Base-by-base conservation (phyloP, 2,113 vertebrate species). In the Excalfactoria chinensis region DNA sequence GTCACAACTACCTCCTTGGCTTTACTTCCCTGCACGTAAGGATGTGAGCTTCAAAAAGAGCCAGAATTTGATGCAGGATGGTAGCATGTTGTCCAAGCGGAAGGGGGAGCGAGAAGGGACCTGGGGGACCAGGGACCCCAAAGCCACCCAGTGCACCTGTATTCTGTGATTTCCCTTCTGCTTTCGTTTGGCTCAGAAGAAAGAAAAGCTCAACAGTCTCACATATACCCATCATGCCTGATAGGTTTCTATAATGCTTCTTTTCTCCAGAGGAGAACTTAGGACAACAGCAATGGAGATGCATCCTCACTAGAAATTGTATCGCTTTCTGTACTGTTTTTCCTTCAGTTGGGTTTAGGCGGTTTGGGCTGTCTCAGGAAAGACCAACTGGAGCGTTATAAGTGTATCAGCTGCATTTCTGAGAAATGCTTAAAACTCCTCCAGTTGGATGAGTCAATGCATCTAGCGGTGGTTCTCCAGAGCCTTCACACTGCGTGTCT, bases 41-140 rank as follows among this genome's bases (percentile, higher is more conserved):
- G 13, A 35, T 51, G 12, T 30, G 53, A 51, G 34, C 51, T 89
- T 93, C 55, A 48, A 40, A 70, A 0, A 0, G 25, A 77, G 56
- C 37, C 3, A 18, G 23, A 35, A 74, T 71, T 74, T 71, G 40
- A 34, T 0, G 0, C 13, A 6, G 26, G 21, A 71, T 41, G 32
- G 23, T 46, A 73, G n/a, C 13, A n/a, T 17, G 6, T 19, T 84
- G 34, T 90, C 34, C 28, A 14, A 55, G 7, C 15, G 13, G n/a
- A 67, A 88, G 41, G 32, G 69, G 8, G 25, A 74, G 48, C 59
- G 37, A 78, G 62, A 67, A 58, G 46, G 37, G 18, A 37, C 28
- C 4, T 19, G 21, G 18, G n/a, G 35, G n/a, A 51, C n/a, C 7
- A 10, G 48, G 59, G 18, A 73, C 28, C 34, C 25, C 41, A 68